Conservation (phyloP, 2,113 vertebrate genomes). For the Oreochromis spilurus region DNA sequence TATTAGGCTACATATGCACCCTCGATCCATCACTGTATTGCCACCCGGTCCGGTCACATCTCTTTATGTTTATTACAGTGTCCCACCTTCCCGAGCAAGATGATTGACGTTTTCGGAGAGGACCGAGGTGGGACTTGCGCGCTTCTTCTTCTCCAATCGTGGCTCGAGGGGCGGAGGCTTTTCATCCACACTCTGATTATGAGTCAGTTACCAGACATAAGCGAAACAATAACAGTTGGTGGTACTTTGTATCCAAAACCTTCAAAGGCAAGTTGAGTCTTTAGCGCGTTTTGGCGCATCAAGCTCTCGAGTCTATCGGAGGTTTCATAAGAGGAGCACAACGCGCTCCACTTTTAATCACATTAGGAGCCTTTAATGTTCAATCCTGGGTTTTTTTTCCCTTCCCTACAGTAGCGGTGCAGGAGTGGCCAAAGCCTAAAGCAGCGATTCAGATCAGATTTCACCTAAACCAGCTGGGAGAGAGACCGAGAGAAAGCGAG, state of each 20-base stretch:
- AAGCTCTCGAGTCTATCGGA: conserved; percentile 19
- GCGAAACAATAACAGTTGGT: conserved; percentile 77
- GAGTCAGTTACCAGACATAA: conserved; percentile 80
- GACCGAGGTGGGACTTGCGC: conserved; percentile 68
- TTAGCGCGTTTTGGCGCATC: conserved; percentile 33
- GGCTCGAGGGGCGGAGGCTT: conserved; percentile 65
- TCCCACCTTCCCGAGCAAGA: conserved; percentile 67
- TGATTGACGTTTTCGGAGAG: conserved; percentile 73
- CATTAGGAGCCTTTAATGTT: conserved; percentile 67
- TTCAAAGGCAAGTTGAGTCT: conserved; percentile 35
- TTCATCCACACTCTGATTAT: conserved; percentile 71
- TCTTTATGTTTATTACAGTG: conserved; percentile 75
- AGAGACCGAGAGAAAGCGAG: conserved; percentile 41
- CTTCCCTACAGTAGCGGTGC: conserved; percentile 60
- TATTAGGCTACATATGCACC: conserved; percentile 76
- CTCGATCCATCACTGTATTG: conserved; percentile 73
- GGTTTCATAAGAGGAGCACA: conserved; percentile 22
- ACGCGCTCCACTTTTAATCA: conserved; percentile 64
- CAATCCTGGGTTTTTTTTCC: conserved; percentile 31
- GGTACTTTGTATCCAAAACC: conserved; percentile 61
- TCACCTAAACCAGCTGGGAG: conserved; percentile 74
- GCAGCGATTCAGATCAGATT: conserved; percentile 78
- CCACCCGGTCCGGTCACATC: conserved; percentile 73
- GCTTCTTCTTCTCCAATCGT: conserved; percentile 67
- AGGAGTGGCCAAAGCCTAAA: conserved; percentile 76